Percentiles rank a stretch among this genome's conserved stretches.
Evolutionary conservation across 2,888 invertebrate genomes (phyloP).

Genomic region (Rugalucina vietnamica): DNA sequence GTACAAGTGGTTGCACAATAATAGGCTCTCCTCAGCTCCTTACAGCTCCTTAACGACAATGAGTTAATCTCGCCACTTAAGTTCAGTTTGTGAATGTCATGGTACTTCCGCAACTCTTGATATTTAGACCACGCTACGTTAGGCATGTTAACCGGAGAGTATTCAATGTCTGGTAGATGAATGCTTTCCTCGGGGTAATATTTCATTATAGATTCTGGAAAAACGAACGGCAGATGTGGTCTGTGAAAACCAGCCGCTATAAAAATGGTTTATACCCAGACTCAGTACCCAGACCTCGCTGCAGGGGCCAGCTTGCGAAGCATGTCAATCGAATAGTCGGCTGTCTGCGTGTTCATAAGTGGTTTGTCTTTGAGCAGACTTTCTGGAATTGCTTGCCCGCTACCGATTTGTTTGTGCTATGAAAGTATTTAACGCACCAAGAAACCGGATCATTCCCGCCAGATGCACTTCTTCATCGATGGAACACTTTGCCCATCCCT

Average conservation of each 20-base stretch:
- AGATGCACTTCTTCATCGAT: constrained; percentile 84
- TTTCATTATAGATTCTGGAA: constrained; percentile 90
- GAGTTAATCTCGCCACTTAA: constrained; percentile 59
- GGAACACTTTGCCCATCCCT: constrained; percentile 88
- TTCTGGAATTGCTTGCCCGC: constrained; percentile 36
- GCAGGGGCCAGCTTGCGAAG: constrained; percentile 79
- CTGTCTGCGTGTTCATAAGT: constrained; percentile 91
- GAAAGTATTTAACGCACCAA: constrained; percentile 59
- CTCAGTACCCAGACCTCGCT: constrained; percentile 29
- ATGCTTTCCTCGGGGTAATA: constrained; percentile 74
- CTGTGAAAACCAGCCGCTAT: constrained; percentile 94
- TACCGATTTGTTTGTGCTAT: not conserved
- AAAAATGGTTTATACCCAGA: constrained; percentile 89
- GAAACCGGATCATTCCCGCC: constrained; percentile 56
- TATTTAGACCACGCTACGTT: constrained; percentile 64
- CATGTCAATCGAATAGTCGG: constrained; percentile 88
- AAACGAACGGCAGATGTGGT: constrained; percentile 94
- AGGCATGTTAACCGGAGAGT: constrained; percentile 65
- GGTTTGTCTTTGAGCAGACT: constrained; percentile 85
- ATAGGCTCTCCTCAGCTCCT: constrained; percentile 56
- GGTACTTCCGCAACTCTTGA: constrained; percentile 55
- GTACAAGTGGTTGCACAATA: constrained; percentile 59
- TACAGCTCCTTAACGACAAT: constrained; percentile 53
- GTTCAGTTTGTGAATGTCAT: constrained; percentile 48
- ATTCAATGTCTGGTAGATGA: constrained; percentile 39